Conservation (phyloP, 2,113 vertebrate genomes). For the Talpa occidentalis region DNA sequence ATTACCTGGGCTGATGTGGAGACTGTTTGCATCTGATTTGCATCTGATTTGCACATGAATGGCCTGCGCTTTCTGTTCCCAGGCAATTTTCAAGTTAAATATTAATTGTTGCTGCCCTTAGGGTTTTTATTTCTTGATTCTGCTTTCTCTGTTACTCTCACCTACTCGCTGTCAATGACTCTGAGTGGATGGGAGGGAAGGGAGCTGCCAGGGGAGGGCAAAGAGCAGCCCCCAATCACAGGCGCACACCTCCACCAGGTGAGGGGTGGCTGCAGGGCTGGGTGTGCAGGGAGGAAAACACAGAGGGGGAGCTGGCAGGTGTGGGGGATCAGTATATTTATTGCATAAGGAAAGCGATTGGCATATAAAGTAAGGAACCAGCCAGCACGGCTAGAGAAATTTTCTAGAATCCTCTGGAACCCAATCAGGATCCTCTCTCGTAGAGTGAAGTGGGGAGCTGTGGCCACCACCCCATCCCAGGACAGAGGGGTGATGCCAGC, state of each 20-base stretch:
- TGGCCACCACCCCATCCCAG: not conserved
- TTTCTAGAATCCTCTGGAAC: not conserved
- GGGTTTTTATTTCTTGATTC: slow-evolving; percentile 67
- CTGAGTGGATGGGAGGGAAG: not conserved
- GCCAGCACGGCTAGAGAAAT: not conserved
- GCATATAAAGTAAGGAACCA: not conserved
- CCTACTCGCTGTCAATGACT: slow-evolving; percentile 45
- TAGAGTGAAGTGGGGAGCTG: rapidly evolving
- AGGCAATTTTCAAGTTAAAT: slow-evolving; percentile 79
- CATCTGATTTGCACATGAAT: slow-evolving; percentile 75
- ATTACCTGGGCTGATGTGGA: not conserved
- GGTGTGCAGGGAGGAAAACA: not conserved
- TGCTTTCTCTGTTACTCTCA: slow-evolving; percentile 67
- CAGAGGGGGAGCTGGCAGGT: not conserved
- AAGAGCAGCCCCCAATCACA: not conserved
- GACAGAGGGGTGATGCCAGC: not conserved
- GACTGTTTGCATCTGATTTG: slow-evolving; percentile 68
- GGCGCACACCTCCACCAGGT: not conserved
- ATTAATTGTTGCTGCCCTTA: slow-evolving; percentile 73
- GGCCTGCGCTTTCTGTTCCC: slow-evolving; percentile 54
- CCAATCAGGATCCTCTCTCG: not conserved
- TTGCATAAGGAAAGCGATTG: not conserved
- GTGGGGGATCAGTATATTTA: not conserved
- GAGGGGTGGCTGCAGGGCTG: not conserved
- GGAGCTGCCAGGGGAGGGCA: not conserved